Base-by-base conservation (phyloP, 2,113 vertebrate species). In the Stegostoma tigrinum region DNA sequence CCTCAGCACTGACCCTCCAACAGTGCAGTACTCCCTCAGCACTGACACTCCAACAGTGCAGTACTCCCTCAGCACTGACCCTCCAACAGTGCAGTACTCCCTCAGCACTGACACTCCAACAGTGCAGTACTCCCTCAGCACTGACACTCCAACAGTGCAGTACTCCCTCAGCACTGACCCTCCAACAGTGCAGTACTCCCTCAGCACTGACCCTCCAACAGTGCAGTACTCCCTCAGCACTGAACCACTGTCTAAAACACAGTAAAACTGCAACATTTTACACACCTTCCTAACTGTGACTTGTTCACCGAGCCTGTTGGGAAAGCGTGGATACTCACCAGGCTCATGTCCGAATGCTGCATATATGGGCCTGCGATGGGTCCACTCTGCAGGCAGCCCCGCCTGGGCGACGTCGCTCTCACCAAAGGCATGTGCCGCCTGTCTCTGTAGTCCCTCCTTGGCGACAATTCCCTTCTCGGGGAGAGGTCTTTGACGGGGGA, bases 401-500 rank as follows among this genome's bases (percentile, higher is more conserved):
- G 98, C 96, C 99, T 98, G 38, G 99, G 99, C 86, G 99, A 99
- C 0, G 98, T 96, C 0, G 98, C 98, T 96, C 99, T 97, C 80
- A 99, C 97, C 0, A 97, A 97, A 72, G 97, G 96, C 97, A 98
- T 97, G 3, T 98, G 94, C 3, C 94, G 75, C 68, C 94, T 27
- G 27, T 95, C 98, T 97, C 98, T 97, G 97, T 98, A 98, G 95
- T 99, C 98, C 94, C 98, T 98, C 96, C 99, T 97, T 5, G 99
- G 99, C 96, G 99, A 99, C 86, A 99, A 97, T 95, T 99, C 99
- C 94, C 99, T 98, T 97, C 98, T 98, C 95, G 97, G 93, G 5
- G 97, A 97, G 0, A 97, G 96, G 64, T 99, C 98, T 97, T 98
- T 97, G 96, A 98, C 97, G 0, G 99, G 98, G 96, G 99, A 99